A percentile compares a stretch with the other conserved stretches of the same genome.
Evolutionary conservation across 2,113 vertebrate genomes (phyloP).

Genomic region (Saguinus imperator): DNA sequence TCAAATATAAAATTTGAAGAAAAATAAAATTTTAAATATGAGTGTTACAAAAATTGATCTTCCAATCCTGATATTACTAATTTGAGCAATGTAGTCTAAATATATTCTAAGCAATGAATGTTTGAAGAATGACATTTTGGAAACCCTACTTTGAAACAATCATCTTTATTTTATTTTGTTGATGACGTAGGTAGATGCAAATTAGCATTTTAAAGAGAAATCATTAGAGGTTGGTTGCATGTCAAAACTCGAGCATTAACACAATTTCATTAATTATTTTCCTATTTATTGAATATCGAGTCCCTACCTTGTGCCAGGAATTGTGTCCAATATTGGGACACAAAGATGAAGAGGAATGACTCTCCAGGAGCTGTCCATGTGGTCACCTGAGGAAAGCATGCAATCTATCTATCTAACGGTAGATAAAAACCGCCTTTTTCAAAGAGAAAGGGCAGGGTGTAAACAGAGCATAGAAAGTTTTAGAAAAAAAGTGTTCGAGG

Average conservation of each 20-base stretch:
- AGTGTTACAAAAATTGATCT: not conserved
- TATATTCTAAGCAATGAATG: not conserved
- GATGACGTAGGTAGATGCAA: not conserved
- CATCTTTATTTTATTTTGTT: not conserved
- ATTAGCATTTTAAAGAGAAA: not conserved
- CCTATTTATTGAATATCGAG: not conserved
- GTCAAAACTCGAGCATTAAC: not conserved
- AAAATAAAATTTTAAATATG: not conserved
- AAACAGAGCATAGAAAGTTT: not conserved
- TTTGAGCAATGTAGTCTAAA: not conserved
- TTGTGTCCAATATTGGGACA: not conserved
- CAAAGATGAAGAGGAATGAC: not conserved
- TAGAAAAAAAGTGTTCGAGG: not conserved
- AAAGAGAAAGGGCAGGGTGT: not conserved
- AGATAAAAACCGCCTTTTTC: not conserved
- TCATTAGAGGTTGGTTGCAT: not conserved
- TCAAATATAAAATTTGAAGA: not conserved
- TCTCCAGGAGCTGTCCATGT: not conserved
- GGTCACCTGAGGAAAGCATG: not conserved
- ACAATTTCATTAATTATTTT: not conserved
- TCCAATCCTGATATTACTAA: not conserved
- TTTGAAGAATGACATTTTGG: not conserved
- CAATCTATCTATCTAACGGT: not conserved
- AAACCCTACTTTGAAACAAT: not conserved
- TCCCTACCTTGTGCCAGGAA: not conserved